Conservation (phyloP, 2,797 vertebrate genomes). For the Malacoctenus gilli region DNA sequence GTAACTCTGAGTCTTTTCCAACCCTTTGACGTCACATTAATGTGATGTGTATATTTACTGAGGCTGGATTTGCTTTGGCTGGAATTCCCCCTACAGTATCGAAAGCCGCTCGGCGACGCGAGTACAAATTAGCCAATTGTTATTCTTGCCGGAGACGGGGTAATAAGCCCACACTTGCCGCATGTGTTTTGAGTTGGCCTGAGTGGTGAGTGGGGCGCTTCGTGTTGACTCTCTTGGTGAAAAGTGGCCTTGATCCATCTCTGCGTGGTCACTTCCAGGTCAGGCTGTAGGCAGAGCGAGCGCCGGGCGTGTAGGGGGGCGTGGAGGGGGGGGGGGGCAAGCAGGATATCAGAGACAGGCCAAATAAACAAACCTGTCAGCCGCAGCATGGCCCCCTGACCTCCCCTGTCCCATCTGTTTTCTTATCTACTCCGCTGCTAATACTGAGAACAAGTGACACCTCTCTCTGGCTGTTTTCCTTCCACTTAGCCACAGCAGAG, state of each 20-base stretch:
- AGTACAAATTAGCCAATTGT: conserved; percentile 74
- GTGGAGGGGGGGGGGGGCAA: conserved; percentile 51
- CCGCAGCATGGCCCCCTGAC: conserved; percentile 79
- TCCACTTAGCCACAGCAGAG: conserved; percentile 67
- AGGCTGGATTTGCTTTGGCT: conserved; percentile 54
- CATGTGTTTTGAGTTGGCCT: conserved; percentile 80
- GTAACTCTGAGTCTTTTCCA: conserved; percentile 21
- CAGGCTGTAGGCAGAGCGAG: conserved; percentile 69
- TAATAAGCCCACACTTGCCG: conserved; percentile 75
- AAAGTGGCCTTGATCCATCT: conserved; percentile 80
- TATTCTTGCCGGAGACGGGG: conserved; percentile 68
- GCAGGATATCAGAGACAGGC: conserved; percentile 84
- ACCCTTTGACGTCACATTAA: conserved; percentile 12
- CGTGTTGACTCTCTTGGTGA: conserved; percentile 76
- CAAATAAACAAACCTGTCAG: conserved; percentile 84
- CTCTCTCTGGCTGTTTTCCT: conserved; percentile 75
- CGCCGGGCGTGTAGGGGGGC: conserved; percentile 44
- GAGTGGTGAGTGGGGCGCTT: conserved; percentile 68
- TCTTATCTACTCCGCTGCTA: conserved; percentile 81
- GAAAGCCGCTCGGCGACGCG: conserved; percentile 29
- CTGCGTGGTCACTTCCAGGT: conserved; percentile 80
- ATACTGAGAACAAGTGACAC: conserved; percentile 83
- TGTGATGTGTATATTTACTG: conserved; percentile 34
- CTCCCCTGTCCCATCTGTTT: conserved; percentile 81
- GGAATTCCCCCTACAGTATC: conserved; percentile 46